Evolutionary conservation across 2,113 vertebrate species (phyloP).

Genomic region (Entelurus aequoreus): DNA sequence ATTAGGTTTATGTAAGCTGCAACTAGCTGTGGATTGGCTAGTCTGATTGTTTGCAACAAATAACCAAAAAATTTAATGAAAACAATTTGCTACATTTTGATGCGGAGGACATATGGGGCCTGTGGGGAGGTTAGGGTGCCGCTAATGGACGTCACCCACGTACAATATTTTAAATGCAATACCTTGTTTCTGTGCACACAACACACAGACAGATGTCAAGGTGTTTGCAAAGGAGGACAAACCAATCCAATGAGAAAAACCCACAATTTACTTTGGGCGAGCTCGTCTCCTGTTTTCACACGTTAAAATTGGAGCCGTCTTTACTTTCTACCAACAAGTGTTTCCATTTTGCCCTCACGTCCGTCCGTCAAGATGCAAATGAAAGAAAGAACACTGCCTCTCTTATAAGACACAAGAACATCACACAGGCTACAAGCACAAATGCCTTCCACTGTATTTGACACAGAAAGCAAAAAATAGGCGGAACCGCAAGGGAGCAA

Average conservation of each 20-base stretch:
- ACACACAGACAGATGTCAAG: constrained; percentile 38
- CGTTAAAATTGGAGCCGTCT: constrained; percentile 21
- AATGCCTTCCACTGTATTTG: too few relatives aligned
- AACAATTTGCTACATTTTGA: too few relatives aligned
- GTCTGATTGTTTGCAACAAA: too few relatives aligned
- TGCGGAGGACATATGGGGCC: too few relatives aligned
- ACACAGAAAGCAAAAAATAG: too few relatives aligned
- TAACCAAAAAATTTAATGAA: too few relatives aligned
- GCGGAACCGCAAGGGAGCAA: too few relatives aligned
- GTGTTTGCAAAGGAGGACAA: constrained; percentile 32
- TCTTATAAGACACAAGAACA: not conserved
- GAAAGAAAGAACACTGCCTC: not conserved
- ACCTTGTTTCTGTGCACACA: constrained; percentile 11
- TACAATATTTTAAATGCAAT: not conserved
- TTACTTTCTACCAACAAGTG: not conserved
- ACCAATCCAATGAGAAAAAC: not conserved
- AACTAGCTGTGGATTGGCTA: too few relatives aligned
- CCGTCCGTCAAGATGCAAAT: not conserved
- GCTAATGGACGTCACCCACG: too few relatives aligned
- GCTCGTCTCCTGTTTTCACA: constrained; percentile 33
- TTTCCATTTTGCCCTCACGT: not conserved
- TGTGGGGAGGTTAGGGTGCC: too few relatives aligned
- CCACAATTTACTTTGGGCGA: constrained; percentile 19
- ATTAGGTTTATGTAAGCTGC: too few relatives aligned
- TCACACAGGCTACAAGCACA: not conserved